phyloP scores from a whole-genome alignment of 2,797 vertebrate genomes.

The Clamator glandarius region DNA sequence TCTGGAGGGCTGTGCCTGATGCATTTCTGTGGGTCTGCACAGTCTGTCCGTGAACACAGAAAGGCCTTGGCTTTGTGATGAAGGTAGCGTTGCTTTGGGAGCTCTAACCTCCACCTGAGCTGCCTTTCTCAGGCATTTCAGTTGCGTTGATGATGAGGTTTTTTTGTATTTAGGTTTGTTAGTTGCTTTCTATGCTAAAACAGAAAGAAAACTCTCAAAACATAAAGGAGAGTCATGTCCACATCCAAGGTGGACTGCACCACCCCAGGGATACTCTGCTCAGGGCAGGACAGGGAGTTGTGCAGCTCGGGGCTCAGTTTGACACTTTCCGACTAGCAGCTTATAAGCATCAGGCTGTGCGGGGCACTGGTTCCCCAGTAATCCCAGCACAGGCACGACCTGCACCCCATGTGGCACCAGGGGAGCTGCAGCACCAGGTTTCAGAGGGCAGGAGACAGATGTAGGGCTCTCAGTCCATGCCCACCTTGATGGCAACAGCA shows the following conservation, averaged over 20 bases:
- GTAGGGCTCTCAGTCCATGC: accelerated
- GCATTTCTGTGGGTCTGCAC: accelerated
- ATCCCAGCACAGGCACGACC: not conserved
- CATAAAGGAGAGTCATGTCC: too few species aligned
- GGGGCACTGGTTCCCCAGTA: not conserved
- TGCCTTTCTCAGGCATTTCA: not conserved
- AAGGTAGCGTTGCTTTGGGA: not conserved
- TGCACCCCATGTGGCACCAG: accelerated
- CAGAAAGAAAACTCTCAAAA: not conserved
- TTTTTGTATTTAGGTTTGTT: not conserved
- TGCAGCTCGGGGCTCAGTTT: accelerated
- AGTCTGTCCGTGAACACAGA: accelerated
- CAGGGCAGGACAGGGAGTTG: accelerated
- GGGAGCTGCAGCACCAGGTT: not conserved
- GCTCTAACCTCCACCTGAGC: not conserved
- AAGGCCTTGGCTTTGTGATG: not conserved
- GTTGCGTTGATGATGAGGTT: accelerated
- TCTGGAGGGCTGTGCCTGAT: not conserved
- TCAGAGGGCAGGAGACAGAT: not conserved
- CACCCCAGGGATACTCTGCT: not conserved
- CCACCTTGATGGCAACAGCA: not conserved
- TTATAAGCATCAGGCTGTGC: not conserved
- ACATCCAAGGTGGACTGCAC: not conserved
- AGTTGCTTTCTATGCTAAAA: not conserved
- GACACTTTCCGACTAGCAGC: accelerated